Conservation (phyloP, 2,888 invertebrate genomes). For the Eucera pruinosa region DNA sequence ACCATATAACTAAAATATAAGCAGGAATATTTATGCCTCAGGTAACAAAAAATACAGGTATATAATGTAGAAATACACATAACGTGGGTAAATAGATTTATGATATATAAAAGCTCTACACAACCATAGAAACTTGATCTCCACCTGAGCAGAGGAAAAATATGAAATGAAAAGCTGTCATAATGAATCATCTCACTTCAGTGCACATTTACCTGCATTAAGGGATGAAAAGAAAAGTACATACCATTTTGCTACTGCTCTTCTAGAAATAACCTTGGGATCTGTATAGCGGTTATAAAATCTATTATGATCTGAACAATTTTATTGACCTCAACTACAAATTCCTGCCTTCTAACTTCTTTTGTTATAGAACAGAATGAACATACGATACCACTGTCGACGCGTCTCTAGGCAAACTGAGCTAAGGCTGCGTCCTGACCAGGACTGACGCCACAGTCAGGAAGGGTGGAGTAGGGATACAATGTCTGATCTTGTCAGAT, state of each 20-base stretch:
- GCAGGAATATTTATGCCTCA: neutral
- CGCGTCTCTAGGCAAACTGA: constrained; percentile 81
- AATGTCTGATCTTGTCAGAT: constrained; percentile 72
- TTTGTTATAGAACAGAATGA: constrained; percentile 65
- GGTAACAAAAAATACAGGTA: constrained; percentile 4
- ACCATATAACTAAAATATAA: neutral
- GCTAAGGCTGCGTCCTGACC: constrained; percentile 81
- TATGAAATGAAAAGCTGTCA: constrained; percentile 83
- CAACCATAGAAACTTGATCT: constrained; percentile 70
- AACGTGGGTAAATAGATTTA: constrained; percentile 11
- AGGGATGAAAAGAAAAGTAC: constrained; percentile 73
- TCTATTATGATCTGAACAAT: constrained; percentile 64
- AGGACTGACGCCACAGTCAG: constrained; percentile 79
- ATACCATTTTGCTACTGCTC: constrained; percentile 79
- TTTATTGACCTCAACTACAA: constrained; percentile 50
- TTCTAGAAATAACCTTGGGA: constrained; percentile 48
- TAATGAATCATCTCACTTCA: constrained; percentile 80
- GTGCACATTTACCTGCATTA: constrained; percentile 79
- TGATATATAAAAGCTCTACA: constrained; percentile 18
- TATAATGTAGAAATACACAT: neutral
- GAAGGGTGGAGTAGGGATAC: constrained; percentile 74
- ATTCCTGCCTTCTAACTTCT: constrained; percentile 48
- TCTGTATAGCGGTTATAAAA: constrained; percentile 50
- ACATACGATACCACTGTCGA: constrained; percentile 75
- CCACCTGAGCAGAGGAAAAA: constrained; percentile 66